Evolutionary conservation across 2,888 invertebrate species (phyloP).

Genomic region (Pasiphila rectangulata): DNA sequence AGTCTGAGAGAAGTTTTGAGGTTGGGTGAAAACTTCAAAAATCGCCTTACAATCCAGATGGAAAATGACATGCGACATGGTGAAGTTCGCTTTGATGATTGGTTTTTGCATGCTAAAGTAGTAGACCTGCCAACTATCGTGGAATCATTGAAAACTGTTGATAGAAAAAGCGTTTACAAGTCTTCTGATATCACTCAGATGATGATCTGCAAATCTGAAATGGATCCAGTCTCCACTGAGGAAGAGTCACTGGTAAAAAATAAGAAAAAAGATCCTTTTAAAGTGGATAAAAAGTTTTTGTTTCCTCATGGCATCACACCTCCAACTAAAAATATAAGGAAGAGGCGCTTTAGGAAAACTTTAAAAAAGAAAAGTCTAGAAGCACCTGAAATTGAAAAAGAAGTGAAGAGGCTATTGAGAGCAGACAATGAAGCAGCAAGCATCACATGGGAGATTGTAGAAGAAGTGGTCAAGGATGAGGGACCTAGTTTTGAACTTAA

Average conservation of each 20-base stretch:
- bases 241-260: conserved; percentile 90
- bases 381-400: conserved; percentile 98
- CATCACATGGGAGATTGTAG: conserved; percentile 93
- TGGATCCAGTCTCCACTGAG: conserved; percentile 87
- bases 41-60: conserved; percentile 90
- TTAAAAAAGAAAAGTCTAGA: conserved; percentile 98
- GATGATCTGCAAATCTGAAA: conserved; percentile 94
- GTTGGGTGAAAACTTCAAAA: conserved; percentile 89
- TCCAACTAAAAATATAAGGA: conserved; percentile 96
- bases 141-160: conserved; percentile 97
- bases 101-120: conserved; percentile 92
- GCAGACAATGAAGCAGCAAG: conserved; percentile 95
- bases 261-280: conserved; percentile 91
- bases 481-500: conserved; percentile 82
- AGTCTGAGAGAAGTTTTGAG: conserved; percentile 87
- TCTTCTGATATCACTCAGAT: conserved; percentile 97
- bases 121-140: conserved; percentile 95
- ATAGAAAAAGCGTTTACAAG: conserved; percentile 98
- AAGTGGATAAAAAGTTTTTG: conserved; percentile 93
- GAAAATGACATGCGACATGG: conserved; percentile 95
- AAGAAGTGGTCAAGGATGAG: conserved; percentile 89
- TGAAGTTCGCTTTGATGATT: conserved; percentile 93
- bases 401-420: conserved; percentile 94
- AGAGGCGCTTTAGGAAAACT: conserved; percentile 95
- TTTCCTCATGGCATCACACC: conserved; percentile 98